Percentiles rank a stretch among this genome's conserved stretches.
phyloP scores from a whole-genome alignment of 2,888 invertebrate species.

The Tetragonula carbonaria region DNA sequence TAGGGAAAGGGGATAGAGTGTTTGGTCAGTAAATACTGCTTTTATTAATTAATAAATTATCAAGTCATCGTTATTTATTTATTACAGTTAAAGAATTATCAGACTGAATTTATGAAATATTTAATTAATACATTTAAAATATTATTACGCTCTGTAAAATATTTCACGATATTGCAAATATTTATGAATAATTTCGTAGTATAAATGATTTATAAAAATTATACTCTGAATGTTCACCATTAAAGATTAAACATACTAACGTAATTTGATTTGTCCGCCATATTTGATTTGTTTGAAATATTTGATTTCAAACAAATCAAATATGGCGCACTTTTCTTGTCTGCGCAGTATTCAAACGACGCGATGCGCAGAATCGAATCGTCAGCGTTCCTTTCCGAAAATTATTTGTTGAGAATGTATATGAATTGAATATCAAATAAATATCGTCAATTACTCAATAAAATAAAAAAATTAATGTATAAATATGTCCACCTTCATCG shows the following conservation, averaged over 20 bases:
- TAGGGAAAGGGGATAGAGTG: no score
- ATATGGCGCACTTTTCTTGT: no score
- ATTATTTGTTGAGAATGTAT: not conserved
- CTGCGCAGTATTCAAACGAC: not conserved
- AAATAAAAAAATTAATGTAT: not conserved
- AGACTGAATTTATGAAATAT: not conserved
- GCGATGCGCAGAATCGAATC: no score
- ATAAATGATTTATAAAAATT: not conserved
- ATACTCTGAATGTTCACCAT: not conserved
- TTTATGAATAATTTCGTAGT: not conserved
- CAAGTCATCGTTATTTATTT: no score
- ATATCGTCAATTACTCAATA: not conserved
- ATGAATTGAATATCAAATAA: not conserved
- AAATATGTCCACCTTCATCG: not conserved
- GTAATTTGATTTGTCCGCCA: not conserved
- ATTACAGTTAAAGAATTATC: no score
- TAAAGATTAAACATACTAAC: not conserved
- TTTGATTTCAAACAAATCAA: not conserved
- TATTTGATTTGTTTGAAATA: not conserved
- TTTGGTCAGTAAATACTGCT: no score
- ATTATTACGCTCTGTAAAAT: not conserved
- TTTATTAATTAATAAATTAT: no score
- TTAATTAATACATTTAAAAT: not conserved
- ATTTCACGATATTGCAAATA: not conserved
- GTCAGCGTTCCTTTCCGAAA: not conserved